phyloP scores from a whole-genome alignment of 2,797 vertebrate species.

The Enteromius argenteus region DNA sequence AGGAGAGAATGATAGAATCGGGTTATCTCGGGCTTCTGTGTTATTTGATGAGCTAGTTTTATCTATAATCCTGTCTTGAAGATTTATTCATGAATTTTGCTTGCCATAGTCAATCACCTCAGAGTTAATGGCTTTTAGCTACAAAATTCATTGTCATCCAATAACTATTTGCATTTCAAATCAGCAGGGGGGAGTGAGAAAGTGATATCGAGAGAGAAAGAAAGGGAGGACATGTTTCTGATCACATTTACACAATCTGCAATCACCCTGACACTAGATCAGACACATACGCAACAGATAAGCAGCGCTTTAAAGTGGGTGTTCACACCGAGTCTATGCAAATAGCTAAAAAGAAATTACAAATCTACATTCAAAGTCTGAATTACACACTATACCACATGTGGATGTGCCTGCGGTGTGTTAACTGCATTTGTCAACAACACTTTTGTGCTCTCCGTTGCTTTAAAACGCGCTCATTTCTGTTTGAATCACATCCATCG shows the following conservation, averaged over 20 bases:
- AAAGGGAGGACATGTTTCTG: constrained; percentile 24
- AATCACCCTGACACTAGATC: constrained; percentile 33
- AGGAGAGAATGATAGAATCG: constrained; percentile 42
- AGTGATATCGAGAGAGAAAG: constrained; percentile 9
- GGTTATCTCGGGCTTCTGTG: constrained; percentile 41
- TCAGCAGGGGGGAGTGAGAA: neutral
- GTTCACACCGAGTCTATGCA: constrained; percentile 26
- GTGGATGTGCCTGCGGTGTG: neutral
- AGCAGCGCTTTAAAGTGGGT: constrained; percentile 26
- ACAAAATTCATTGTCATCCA: constrained; percentile 44
- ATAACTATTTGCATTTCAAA: constrained; percentile 53
- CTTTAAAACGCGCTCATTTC: neutral
- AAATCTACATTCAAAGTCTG: neutral
- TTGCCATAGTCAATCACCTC: constrained; percentile 53
- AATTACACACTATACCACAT: neutral
- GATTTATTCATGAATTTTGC: constrained; percentile 45
- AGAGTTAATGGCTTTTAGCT: constrained; percentile 54
- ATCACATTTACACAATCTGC: constrained; percentile 25
- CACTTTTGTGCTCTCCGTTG: neutral
- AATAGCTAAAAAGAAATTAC: constrained; percentile 5
- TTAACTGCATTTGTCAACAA: constrained; percentile 13
- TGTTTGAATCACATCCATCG: constrained; percentile 7
- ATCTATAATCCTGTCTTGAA: constrained; percentile 19
- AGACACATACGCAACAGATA: constrained; percentile 35
- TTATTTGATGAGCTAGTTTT: constrained; percentile 36